phyloP scores from a whole-genome alignment of 2,888 invertebrate genomes.

The Leucophora obtusa region DNA sequence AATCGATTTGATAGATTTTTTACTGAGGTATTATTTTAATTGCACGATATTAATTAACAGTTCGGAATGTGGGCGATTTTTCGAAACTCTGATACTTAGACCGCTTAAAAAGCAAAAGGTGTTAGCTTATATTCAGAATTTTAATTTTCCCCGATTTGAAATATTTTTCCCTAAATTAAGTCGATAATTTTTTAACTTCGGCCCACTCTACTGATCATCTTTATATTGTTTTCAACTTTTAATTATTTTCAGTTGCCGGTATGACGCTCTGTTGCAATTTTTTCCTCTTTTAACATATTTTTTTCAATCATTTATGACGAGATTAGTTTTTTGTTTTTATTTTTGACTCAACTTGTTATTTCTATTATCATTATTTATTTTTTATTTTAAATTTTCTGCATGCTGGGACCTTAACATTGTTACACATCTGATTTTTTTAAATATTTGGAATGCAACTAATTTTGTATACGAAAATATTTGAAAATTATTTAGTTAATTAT shows the following conservation, averaged over 20 bases:
- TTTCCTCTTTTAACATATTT: not conserved
- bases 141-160: too few species aligned
- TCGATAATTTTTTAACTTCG: too few species aligned
- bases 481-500: not conserved
- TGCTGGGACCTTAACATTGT: conserved; percentile 32
- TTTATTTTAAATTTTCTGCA: conserved; percentile 1
- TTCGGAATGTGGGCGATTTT: too few species aligned
- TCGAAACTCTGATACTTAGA: too few species aligned
- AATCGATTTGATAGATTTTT: too few species aligned
- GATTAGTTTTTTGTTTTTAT: conserved; percentile 11
- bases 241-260: conserved; percentile 26
- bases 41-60: too few species aligned
- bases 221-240: not conserved
- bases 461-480: conserved; percentile 6
- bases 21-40: too few species aligned
- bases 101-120: too few species aligned
- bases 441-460: conserved; percentile 26
- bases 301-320: conserved; percentile 11
- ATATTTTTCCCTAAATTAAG: too few species aligned
- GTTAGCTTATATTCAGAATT: too few species aligned
- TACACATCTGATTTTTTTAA: conserved; percentile 10
- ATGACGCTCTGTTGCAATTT: conserved; percentile 52
- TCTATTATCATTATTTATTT: conserved; percentile 37
- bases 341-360: conserved; percentile 19
- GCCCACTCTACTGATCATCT: conserved; percentile 13